Evolutionary conservation across 2,113 vertebrate genomes (phyloP).

Genomic region (Elephantulus edwardii): DNA sequence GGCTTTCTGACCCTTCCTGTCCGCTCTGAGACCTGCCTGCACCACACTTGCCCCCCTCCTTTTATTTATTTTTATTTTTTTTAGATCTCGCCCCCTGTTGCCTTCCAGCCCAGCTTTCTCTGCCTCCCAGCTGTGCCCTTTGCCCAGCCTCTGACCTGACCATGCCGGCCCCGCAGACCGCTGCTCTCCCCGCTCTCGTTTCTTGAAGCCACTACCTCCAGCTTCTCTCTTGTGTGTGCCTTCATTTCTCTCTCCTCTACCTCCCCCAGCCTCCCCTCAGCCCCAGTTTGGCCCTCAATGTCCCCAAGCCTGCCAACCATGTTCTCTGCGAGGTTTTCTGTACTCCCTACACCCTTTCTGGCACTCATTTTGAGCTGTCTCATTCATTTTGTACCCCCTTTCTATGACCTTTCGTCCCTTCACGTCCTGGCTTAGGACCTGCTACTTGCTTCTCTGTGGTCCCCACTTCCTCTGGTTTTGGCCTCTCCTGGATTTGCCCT

Average conservation of each 20-base stretch:
- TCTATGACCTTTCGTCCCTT: not conserved
- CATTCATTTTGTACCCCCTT: not conserved
- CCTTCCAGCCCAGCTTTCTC: slow-evolving; percentile 13
- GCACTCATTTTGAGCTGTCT: not conserved
- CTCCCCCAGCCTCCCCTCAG: not conserved
- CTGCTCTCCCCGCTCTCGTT: too few species aligned
- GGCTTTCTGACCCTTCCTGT: not conserved
- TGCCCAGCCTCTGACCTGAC: not conserved
- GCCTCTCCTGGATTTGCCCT: not conserved
- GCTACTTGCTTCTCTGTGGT: not conserved
- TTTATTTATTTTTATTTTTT: too few species aligned
- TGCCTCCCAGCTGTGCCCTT: slow-evolving; percentile 14
- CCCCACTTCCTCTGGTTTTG: not conserved
- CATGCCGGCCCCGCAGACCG: too few species aligned
- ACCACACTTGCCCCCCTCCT: not conserved
- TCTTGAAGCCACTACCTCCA: not conserved
- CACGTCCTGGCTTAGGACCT: not conserved
- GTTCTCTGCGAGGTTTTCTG: not conserved
- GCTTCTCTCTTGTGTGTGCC: not conserved
- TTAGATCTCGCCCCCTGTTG: not conserved
- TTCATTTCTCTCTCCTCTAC: not conserved
- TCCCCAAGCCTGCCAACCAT: not conserved
- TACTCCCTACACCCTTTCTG: not conserved
- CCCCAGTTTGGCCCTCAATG: not conserved
- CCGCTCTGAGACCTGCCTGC: not conserved